phyloP scores from a whole-genome alignment of 2,888 invertebrate genomes.

The Macrosiphum euphorbiae region DNA sequence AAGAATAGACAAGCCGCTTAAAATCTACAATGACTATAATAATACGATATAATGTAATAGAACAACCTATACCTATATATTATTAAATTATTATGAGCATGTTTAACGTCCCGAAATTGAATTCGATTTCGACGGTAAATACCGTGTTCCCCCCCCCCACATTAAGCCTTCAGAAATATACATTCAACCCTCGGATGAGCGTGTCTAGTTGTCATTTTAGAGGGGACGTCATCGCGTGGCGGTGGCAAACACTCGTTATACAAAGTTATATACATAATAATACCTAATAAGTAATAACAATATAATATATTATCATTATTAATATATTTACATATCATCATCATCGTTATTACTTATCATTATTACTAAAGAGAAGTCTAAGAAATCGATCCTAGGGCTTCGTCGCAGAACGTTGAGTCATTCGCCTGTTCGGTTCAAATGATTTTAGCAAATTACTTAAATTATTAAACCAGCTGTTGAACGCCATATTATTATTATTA shows the following conservation, averaged over 20 bases:
- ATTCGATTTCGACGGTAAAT: not conserved
- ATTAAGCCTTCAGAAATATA: not conserved
- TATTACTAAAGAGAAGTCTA: not conserved
- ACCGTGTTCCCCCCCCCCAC: not conserved
- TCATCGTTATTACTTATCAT: not conserved
- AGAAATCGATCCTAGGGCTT: not conserved
- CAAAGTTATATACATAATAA: not conserved
- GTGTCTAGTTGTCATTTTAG: not conserved
- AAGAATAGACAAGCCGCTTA: not conserved
- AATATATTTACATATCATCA: not conserved
- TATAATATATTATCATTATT: not conserved
- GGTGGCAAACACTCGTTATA: not conserved
- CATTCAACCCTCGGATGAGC: not conserved
- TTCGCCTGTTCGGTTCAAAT: not conserved
- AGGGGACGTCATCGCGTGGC: not conserved
- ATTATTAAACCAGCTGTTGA: not conserved
- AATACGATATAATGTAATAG: not conserved
- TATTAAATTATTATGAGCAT: not conserved
- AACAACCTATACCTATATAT: not conserved
- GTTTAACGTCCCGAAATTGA: not conserved
- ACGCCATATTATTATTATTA: not conserved
- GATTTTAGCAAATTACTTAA: not conserved
- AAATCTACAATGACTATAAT: not conserved
- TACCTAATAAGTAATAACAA: not conserved
- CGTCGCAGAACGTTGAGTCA: no score